Evolutionary conservation across 2,113 vertebrate genomes (phyloP).

Genomic region (Passer montanus): DNA sequence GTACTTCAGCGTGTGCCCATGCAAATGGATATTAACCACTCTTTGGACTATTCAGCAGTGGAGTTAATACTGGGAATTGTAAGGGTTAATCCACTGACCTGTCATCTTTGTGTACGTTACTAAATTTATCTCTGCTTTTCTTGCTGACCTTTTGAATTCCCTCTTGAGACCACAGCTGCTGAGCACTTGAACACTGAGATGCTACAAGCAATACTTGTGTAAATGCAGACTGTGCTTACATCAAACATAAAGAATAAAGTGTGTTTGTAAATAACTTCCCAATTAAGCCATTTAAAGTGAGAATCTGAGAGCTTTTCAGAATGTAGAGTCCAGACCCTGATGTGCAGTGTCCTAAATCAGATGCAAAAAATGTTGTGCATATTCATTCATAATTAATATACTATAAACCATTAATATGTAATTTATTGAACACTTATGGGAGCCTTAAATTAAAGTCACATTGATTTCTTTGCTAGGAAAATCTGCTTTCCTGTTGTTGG

Average conservation of each 20-base stretch:
- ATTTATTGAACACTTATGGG: background rate
- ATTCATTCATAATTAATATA: conserved; percentile 46
- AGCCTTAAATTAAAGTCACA: background rate
- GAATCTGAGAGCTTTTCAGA: background rate
- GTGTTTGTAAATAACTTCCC: background rate
- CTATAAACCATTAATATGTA: background rate
- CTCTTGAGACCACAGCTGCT: background rate
- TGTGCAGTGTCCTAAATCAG: background rate
- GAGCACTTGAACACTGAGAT: background rate
- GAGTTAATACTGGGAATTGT: background rate
- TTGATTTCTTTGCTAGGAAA: conserved; percentile 1
- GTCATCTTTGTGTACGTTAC: background rate
- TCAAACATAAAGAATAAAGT: background rate
- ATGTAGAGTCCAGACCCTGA: background rate
- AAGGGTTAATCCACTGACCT: conserved; percentile 32
- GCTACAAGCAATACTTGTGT: background rate
- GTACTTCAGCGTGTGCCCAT: accelerated
- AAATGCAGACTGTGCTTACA: background rate
- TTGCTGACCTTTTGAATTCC: conserved; percentile 15
- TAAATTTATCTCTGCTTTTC: conserved; percentile 18
- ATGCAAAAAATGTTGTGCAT: background rate
- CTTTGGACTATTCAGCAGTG: background rate
- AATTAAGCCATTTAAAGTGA: background rate
- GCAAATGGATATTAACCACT: background rate
- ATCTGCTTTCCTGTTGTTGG: background rate